Evolutionary conservation across 2,113 vertebrate species (phyloP), one percentile per base, ranked within the genome.

Genomic region (Hystrix brachyura): DNA sequence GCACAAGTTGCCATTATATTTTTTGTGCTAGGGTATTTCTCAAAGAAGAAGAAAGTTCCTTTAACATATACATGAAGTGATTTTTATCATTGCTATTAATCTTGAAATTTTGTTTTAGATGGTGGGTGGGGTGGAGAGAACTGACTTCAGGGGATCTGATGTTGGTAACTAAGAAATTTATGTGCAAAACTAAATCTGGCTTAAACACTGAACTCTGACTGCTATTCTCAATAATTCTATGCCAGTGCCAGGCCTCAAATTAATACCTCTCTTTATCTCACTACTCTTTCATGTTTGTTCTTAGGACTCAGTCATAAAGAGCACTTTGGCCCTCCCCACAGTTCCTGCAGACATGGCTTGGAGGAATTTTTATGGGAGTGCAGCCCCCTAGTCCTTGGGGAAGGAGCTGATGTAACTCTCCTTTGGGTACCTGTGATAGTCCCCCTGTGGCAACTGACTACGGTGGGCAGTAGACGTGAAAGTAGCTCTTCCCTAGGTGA

Each of bases 121-220:
- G 76, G 57, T 67, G 29, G 7, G 34, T n/a, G 3, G 5, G 18
- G 0, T 69, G 13, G 29, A 4, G 14, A 87, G 51, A 34, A 17
- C 23, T 72, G 67, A 14, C 57, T 93, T 84, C 19, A 10, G 55
- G 62, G 29, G 43, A 94, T 57, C 94, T 95, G 55, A 84, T 67
- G 25, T 92, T 93, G 48, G 23, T 94, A 82, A 84, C 51, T 38
- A 74, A 84, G 72, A 64, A 55, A 91, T 95, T 55, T 72, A 60
- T 84, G 59, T 93, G 64, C 82, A 80, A 94, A 94, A 96, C 84
- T 87, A 94, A 97, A 67, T 67, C 84, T 97, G 79, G 83, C 60
- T 87, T 11, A 27, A 55, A 78, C n/a, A 48, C 7, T 43, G 60
- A 94, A 72, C 57, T 80, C 79, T 93, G 38, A 67, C 51, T 95